Evolutionary conservation across 2,113 vertebrate species (phyloP).

Genomic region (Zosterops japonicus): DNA sequence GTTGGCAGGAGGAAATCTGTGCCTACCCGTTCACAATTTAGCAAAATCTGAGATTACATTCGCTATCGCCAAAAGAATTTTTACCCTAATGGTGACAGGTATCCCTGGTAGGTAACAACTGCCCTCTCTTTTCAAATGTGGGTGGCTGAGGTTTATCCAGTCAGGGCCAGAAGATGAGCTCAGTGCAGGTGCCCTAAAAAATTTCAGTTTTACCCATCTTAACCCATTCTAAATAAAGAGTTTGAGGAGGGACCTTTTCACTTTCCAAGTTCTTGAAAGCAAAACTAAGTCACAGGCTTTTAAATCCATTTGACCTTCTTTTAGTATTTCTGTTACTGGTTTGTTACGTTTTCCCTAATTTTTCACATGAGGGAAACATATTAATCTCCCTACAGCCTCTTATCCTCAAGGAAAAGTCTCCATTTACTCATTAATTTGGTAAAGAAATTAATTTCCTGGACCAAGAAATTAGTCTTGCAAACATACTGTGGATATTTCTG

Average conservation of each 20-base stretch:
- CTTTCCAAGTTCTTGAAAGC: not conserved
- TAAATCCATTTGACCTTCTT: not conserved
- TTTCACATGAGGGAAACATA: not conserved
- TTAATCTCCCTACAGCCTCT: not conserved
- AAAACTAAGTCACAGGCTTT: not conserved
- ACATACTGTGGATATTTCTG: not conserved
- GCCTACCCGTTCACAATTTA: not conserved
- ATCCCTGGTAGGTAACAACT: not conserved
- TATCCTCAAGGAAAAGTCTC: not conserved
- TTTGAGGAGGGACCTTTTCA: not conserved
- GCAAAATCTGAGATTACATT: not conserved
- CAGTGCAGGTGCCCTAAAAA: not conserved
- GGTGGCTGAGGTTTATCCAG: not conserved
- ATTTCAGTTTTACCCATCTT: not conserved
- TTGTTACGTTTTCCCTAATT: not conserved
- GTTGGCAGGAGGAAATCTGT: not conserved
- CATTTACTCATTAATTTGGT: not conserved
- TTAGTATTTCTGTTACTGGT: not conserved
- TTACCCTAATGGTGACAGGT: not conserved
- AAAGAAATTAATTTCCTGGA: not conserved
- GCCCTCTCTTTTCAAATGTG: not conserved
- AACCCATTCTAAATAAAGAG: not conserved
- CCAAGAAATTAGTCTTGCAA: conserved; percentile 22
- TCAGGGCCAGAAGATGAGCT: not conserved
- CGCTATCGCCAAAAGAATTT: not conserved